phyloP scores from a whole-genome alignment of 2,113 vertebrate genomes.

The Brachirus orientalis region DNA sequence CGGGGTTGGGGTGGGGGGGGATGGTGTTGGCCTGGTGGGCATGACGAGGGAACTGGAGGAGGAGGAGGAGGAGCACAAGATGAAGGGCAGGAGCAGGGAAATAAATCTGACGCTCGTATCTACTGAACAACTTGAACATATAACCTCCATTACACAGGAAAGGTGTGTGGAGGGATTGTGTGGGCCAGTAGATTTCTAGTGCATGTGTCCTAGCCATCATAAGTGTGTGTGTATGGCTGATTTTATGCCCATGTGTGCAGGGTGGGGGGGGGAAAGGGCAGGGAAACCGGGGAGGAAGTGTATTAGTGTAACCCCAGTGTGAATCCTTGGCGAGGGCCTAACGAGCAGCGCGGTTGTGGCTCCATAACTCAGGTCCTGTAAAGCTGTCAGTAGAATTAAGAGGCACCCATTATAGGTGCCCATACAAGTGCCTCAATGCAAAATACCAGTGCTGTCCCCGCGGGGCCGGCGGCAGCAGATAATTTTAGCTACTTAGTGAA shows the following conservation, averaged over 20 bases:
- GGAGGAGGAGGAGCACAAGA: constrained; percentile 31
- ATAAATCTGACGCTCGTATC: constrained; percentile 52
- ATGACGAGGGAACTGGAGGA: constrained; percentile 27
- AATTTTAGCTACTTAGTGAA: constrained; percentile 83
- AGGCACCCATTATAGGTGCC: constrained; percentile 81
- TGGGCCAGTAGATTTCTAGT: constrained; percentile 34
- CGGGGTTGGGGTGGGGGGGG: neutral
- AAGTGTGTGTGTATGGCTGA: constrained; percentile 36
- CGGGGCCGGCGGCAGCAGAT: constrained; percentile 60
- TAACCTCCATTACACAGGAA: constrained; percentile 55
- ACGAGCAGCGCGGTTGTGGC: constrained; percentile 64
- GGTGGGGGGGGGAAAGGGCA: constrained; percentile 26
- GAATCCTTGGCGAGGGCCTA: constrained; percentile 70
- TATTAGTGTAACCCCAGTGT: constrained; percentile 74
- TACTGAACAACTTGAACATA: constrained; percentile 54
- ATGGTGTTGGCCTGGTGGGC: constrained; percentile 33
- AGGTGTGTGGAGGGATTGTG: constrained; percentile 35
- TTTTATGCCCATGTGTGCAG: constrained; percentile 23
- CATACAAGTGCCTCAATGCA: constrained; percentile 74
- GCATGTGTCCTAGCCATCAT: constrained; percentile 7
- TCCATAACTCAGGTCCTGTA: constrained; percentile 81
- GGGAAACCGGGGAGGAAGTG: constrained; percentile 18
- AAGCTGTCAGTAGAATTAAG: constrained; percentile 85
- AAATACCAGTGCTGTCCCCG: constrained; percentile 71
- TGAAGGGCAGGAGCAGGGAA: constrained; percentile 37